A percentile compares a stretch with the other conserved stretches of the same genome.
Evolutionary conservation across 2,888 invertebrate genomes (phyloP).

Genomic region (Laspeyria flexula): DNA sequence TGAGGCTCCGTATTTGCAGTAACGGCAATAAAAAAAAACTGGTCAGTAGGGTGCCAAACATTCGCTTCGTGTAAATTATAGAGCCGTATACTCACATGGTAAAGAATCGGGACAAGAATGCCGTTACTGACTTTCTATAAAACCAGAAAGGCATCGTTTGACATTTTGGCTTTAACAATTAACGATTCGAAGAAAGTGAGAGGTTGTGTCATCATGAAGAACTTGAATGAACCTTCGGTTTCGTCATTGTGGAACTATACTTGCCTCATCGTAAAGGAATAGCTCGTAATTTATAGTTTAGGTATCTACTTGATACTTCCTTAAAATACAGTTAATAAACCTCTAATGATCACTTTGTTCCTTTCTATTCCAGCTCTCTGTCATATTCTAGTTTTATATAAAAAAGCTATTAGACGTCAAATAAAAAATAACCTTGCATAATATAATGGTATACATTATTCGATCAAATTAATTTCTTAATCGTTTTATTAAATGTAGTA

Average conservation of each 20-base stretch:
- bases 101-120: constrained; percentile 19
- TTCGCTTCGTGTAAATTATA: constrained; percentile 20
- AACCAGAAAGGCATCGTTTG: constrained; percentile 11
- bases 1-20: background rate
- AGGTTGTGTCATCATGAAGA: background rate
- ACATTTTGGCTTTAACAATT: constrained; percentile 16
- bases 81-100: constrained; percentile 6
- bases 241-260: background rate
- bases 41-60: constrained; percentile 3
- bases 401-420: too few species aligned
- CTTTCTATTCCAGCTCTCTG: too few species aligned
- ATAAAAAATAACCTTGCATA: too few species aligned
- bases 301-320: too few species aligned
- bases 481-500: too few species aligned
- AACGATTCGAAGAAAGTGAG: constrained; percentile 12
- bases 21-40: background rate
- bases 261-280: too few species aligned
- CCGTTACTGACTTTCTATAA: constrained; percentile 29
- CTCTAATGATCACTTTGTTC: too few species aligned
- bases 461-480: too few species aligned
- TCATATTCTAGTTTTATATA: too few species aligned
- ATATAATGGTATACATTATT: too few species aligned
- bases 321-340: too few species aligned
- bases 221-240: background rate
- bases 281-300: too few species aligned